Base-by-base conservation (phyloP, 1,140 invertebrate species). In the Monomorium pharaonis region DNA sequence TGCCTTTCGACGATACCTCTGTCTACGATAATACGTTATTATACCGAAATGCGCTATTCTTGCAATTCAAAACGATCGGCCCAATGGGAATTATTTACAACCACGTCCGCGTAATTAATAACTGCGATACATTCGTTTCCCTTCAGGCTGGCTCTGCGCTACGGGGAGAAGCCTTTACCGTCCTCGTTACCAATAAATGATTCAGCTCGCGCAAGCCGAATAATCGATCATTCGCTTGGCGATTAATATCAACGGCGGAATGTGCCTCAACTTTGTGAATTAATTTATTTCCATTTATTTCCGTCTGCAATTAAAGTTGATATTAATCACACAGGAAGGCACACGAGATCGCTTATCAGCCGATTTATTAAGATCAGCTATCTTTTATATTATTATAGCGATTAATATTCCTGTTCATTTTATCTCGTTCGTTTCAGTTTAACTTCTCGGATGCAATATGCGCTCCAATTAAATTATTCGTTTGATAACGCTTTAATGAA, bases 101-200 rank as follows among this genome's bases (percentile, higher is more conserved):
- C 27, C 27, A 37, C 30, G 54, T 21, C 67, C 33, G 78, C 78
- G 16, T 74, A 83, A 74, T 83, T 83, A 83, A 80, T 80, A 80
- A 44, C 49, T 47, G 37, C 44, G 24, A 47, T 58, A 58, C 37
- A 74, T 58, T 83, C 37, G 69, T 60, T 75, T 75, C 30, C 21
- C 54, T 75, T 62, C 77, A 62, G 69, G 4, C 67, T n/a, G 37
- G 56, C 58, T 51, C 12, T 2, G 14, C 75, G n/a, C 58, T 7
- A n/a, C 47, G 47, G 49, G 44, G 60, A n/a, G n/a, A 69, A 54
- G 33, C 77, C 62, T 80, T 80, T 54, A 51, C 33, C 21, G 42
- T 80, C 4, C 63, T 69, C 63, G 44, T 56, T 69, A 69, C 33
- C 42, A n/a, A 80, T 80, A 80, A 80, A 80, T 69, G 47, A 80